Base-by-base conservation (phyloP, 2,888 invertebrate genomes). In the Nemurella pictetii region DNA sequence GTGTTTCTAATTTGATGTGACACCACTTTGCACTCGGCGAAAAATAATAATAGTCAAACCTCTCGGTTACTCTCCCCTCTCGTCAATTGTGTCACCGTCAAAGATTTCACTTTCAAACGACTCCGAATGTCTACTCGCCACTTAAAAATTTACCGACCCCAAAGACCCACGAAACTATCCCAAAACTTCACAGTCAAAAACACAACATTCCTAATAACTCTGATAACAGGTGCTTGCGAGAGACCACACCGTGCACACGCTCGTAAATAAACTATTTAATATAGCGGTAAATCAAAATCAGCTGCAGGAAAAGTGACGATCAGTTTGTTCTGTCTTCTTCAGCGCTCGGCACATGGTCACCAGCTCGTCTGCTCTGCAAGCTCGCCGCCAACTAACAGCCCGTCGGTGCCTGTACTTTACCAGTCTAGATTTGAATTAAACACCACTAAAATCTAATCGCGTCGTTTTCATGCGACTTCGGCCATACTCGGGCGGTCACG, bases 31-130 rank as follows among this genome's bases (percentile, higher is more conserved):
- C 82, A 82, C 82, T 82, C 29, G 27, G 73, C 27, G 27, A 29
- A 26, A 82, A 72, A 72, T 82, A 12, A 25, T 26, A 72, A 30
- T 78, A 29, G 0, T 28, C 72, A 28, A 12, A 55, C 35, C 35
- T 35, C 4, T 35, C 35, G 35, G 4, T 35, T 12, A 20, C 55
- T 55, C 55, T 55, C 55, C 55, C 20, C 55, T 55, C 55, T 55
- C 55, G 55, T 55, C 55, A 12, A 55, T 72, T 82, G 80, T 80
- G 82, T 82, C 82, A 82, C 82, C 28, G 20, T 26, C 26, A 35
- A 72, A 82, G 78, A 72, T 82, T 82, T 82, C 82, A 82, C 82
- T 82, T 82, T 82, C 82, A 29, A 82, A 32, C 35, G 55, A 82
- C 29, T 28, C 78, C 5, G 29, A 29, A 78, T 29, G 27, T 30